Percentiles rank a stretch among this genome's conserved stretches.
phyloP scores from a whole-genome alignment of 2,888 invertebrate genomes.

The Drosophila hamatofila region DNA sequence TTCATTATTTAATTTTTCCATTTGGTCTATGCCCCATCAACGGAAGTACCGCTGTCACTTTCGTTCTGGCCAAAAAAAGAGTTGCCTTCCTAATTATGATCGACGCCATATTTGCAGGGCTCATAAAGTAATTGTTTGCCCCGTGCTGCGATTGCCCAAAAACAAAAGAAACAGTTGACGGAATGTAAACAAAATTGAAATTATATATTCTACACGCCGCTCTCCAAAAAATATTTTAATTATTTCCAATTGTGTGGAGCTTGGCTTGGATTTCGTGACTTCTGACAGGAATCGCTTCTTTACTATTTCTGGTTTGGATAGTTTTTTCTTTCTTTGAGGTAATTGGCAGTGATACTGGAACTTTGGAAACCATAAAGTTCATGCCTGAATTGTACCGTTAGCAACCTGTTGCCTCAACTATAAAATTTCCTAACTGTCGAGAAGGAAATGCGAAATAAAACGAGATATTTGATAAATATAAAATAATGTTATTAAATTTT shows the following conservation, averaged over 20 bases:
- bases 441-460: neutral
- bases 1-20: neutral
- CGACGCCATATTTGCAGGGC: slow-evolving; percentile 46
- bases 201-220: slow-evolving; percentile 60
- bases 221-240: slow-evolving; percentile 72
- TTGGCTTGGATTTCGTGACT: slow-evolving; percentile 49
- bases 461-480: neutral
- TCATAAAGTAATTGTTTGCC: slow-evolving; percentile 68
- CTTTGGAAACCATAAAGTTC: slow-evolving; percentile 1
- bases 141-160: slow-evolving; percentile 34
- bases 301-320: slow-evolving; percentile 1
- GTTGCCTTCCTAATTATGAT: slow-evolving; percentile 51
- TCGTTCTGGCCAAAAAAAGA: slow-evolving; percentile 52
- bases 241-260: slow-evolving; percentile 66
- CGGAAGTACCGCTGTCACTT: slow-evolving; percentile 76
- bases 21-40: slow-evolving; percentile 14
- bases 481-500: too few species aligned
- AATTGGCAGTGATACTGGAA: slow-evolving; percentile 1
- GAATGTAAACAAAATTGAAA: slow-evolving; percentile 51
- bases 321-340: neutral
- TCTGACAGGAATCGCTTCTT: slow-evolving; percentile 24
- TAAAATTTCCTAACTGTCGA: neutral
- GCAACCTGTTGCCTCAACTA: neutral
- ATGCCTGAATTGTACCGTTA: neutral
- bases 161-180: slow-evolving; percentile 4